Base-by-base conservation (phyloP, 2,113 vertebrate genomes). In the Pedetes capensis region DNA sequence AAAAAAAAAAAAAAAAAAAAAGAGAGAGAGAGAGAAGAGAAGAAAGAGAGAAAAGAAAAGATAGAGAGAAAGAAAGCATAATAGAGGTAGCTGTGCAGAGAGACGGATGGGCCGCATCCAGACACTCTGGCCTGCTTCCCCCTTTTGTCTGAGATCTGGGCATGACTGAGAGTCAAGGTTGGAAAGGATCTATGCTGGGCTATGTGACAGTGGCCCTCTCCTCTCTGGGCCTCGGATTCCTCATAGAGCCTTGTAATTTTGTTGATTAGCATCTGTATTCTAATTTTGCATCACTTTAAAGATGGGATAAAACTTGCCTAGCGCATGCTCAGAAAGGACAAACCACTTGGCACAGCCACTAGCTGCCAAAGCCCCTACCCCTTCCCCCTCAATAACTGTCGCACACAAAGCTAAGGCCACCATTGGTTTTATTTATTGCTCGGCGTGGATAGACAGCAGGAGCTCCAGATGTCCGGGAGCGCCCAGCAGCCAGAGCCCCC, bases 361-460 rank as follows among this genome's bases (percentile, higher is more conserved):
- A 18, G 18, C 1, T 29, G 7, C 37, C 3, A 17, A 81, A 68
- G 39, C 1, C 34, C n/a, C 47, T 8, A 4, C 2, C n/a, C 47
- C 16, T 34, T 27, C 12, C 51, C 23, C 47, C 23, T 47, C 72
- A 57, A 22, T 8, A 68, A 74, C 29, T 5, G 10, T 22, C 2
- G 13, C 80, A 69, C 88, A 39, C 83, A 87, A 34, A 25, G 47
- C 59, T 95, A 94, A 96, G 95, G 93, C 93, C 96, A 83, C 95
- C 93, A 44, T 79, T 49, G 85, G 63, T 96, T 97, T 97, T 95
- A 97, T 95, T 97, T 57, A 68, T 87, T 92, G 53, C 55, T 63
- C 39, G 34, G 32, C 22, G 3, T 72, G 37, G 69, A 91, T 37
- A 72, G 71, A 82, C 95, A 51, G 51, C 83, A 2, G 0, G 64